Conservation (phyloP, 2,888 invertebrate species). For the Therioaphis trifolii region DNA sequence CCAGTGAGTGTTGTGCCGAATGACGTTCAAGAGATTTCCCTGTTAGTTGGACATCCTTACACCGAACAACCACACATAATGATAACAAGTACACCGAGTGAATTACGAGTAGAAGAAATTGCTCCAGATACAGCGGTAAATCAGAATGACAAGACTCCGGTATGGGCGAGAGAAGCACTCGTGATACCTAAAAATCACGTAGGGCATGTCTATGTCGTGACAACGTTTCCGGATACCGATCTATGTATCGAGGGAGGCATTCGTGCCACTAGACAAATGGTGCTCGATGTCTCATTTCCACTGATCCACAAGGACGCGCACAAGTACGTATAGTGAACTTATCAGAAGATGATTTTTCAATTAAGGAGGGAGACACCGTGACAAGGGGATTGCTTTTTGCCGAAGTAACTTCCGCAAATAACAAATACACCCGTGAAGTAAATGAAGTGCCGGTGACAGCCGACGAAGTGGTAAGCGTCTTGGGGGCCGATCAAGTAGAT, state of each 20-base stretch:
- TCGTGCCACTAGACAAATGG: background rate
- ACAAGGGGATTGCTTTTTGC: background rate
- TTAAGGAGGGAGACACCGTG: slow-evolving; percentile 28
- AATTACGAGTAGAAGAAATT: too few species aligned
- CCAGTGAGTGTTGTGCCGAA: too few species aligned
- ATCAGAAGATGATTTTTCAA: background rate
- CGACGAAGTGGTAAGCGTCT: too few species aligned
- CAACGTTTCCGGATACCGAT: background rate
- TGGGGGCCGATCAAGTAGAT: too few species aligned
- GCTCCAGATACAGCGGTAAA: too few species aligned
- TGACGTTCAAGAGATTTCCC: too few species aligned
- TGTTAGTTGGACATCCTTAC: too few species aligned
- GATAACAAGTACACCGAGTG: too few species aligned
- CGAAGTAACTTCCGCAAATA: background rate
- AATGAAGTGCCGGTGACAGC: background rate
- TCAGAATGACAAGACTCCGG: background rate
- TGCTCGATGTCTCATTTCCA: slow-evolving; percentile 8
- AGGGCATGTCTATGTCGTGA: background rate
- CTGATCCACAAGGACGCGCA: background rate
- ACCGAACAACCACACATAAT: too few species aligned
- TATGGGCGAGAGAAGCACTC: background rate
- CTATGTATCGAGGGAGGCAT: background rate
- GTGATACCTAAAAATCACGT: slow-evolving; percentile 14
- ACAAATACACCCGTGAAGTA: background rate
- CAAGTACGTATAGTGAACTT: background rate